Conservation (phyloP, 92 coral and sea anemone species). For the Scolanthus callimorphus region DNA sequence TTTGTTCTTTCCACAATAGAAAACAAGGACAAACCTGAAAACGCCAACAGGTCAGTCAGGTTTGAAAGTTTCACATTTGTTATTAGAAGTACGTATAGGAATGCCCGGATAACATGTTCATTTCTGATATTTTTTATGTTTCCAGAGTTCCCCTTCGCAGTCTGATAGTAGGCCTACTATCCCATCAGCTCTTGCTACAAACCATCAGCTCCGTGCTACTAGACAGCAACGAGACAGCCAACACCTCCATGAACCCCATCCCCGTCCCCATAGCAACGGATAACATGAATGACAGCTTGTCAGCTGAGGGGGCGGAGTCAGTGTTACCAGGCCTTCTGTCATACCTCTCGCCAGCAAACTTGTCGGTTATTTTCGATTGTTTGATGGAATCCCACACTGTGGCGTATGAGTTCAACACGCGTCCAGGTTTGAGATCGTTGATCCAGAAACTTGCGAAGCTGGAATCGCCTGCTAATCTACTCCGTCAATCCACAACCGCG, state of each 20-base stretch:
- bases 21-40: conserved; percentile 86
- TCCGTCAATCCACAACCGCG: conserved; percentile 96
- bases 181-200: conserved; percentile 93
- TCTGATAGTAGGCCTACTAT: conserved; percentile 81
- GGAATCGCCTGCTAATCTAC: conserved; percentile 90
- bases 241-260: conserved; percentile 27
- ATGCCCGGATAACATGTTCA: too few relatives aligned
- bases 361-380: conserved; percentile 92
- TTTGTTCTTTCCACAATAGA: conserved; percentile 91
- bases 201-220: conserved; percentile 89
- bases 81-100: too few relatives aligned
- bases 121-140: too few relatives aligned
- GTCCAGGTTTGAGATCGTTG: conserved; percentile 88
- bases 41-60: conserved; percentile 67
- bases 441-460: conserved; percentile 92
- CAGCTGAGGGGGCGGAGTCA: conserved; percentile 57
- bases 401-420: conserved; percentile 95
- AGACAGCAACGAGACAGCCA: conserved; percentile 59
- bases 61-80: too few relatives aligned
- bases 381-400: conserved; percentile 98
- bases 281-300: conserved; percentile 18
- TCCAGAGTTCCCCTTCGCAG: conserved; percentile 90
- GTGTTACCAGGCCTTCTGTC: conserved; percentile 85
- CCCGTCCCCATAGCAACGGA: conserved; percentile 28
- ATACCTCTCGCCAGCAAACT: conserved; percentile 88